A percentile compares a stretch with the other conserved stretches of the same genome.
phyloP scores from a whole-genome alignment of 2,888 invertebrate species.

The Lydus trimaculatus region DNA sequence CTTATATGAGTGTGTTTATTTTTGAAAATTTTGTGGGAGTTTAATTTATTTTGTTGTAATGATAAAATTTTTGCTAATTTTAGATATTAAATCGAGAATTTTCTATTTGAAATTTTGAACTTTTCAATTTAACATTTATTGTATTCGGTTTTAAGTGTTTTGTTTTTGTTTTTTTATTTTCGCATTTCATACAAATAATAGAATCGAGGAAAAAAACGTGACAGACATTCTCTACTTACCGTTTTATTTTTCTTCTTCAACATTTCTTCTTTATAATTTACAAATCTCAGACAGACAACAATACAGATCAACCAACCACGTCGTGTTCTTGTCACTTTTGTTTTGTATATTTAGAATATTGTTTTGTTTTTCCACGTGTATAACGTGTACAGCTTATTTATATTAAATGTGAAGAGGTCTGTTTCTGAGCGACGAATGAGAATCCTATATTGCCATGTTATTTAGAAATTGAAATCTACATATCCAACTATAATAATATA shows the following conservation, averaged over 20 bases:
- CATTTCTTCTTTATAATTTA: background rate
- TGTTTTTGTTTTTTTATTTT: background rate
- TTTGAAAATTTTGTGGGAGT: background rate
- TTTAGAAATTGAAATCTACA: background rate
- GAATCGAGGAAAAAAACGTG: background rate
- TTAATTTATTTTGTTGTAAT: background rate
- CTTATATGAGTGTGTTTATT: background rate
- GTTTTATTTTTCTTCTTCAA: background rate
- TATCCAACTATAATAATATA: too few species aligned
- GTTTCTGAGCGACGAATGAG: conserved; percentile 18
- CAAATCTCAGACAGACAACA: conserved; percentile 2
- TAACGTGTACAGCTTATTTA: conserved; percentile 12
- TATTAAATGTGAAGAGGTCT: conserved; percentile 25
- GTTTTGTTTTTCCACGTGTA: too few species aligned
- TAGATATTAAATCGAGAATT: background rate
- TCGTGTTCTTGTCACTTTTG: conserved; percentile 26
- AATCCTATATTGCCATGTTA: background rate
- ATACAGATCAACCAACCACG: conserved; percentile 25
- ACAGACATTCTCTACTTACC: background rate
- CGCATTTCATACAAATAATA: too few species aligned
- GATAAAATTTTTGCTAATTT: background rate
- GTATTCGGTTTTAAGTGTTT: background rate
- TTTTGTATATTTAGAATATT: conserved; percentile 12
- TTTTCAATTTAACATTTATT: background rate
- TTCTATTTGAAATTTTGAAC: background rate